Evolutionary conservation across 23 tunicate genomes (phyloP).

Genomic region (Pegea sp.): DNA sequence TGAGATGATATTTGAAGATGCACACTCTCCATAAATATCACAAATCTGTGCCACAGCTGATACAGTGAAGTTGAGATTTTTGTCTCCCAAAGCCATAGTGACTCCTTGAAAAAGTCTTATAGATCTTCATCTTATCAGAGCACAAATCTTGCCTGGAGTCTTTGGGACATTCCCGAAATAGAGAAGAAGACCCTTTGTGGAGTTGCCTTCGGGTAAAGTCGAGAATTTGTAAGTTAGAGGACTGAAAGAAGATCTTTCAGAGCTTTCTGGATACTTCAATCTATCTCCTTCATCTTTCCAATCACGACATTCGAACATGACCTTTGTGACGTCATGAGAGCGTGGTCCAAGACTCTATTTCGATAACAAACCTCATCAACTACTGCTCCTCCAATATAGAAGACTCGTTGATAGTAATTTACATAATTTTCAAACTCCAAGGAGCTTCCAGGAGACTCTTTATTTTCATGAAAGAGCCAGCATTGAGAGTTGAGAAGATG

Average conservation of each 20-base stretch:
- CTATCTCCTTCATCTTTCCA: slow-evolving; percentile 92
- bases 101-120: slow-evolving; percentile 13
- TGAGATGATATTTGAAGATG: slow-evolving; percentile 51
- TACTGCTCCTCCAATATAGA: slow-evolving; percentile 75
- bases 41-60: slow-evolving; percentile 71
- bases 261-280: slow-evolving; percentile 24
- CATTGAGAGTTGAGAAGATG: slow-evolving; percentile 17
- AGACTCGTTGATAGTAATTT: slow-evolving; percentile 31
- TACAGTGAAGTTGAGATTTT: slow-evolving; percentile 31
- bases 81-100: slow-evolving; percentile 86
- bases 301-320: slow-evolving; percentile 58
- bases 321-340: no score
- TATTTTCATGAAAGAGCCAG: slow-evolving; percentile 34
- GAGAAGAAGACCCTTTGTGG: slow-evolving; percentile 36
- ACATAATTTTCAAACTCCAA: slow-evolving; percentile 4
- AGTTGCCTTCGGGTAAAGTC: slow-evolving; percentile 41
- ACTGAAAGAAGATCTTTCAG: slow-evolving; percentile 29
- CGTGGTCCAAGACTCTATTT: no score
- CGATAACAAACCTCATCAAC: slow-evolving; percentile 51
- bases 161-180: slow-evolving; percentile 70
- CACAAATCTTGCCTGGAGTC: slow-evolving; percentile 46
- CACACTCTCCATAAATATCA: slow-evolving; percentile 89
- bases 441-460: slow-evolving; percentile 5
- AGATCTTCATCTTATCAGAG: neutral
- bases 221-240: slow-evolving; percentile 67